Conservation (phyloP, 1,140 invertebrate species). For the Drosophila nigrodunni region DNA sequence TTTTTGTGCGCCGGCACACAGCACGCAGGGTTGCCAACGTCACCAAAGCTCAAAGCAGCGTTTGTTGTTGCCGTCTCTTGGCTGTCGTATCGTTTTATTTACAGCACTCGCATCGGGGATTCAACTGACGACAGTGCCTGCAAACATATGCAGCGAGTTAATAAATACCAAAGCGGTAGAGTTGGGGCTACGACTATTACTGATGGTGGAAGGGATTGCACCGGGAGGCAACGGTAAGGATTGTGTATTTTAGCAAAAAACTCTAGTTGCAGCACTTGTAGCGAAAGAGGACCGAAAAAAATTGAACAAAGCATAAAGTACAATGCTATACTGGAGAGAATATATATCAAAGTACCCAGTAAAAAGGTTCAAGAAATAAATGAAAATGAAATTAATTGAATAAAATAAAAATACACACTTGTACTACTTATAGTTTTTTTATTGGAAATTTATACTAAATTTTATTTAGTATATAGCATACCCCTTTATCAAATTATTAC, state of each 20-base stretch:
- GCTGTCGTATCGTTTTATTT: conserved; percentile 57
- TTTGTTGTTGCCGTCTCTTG: conserved; percentile 35
- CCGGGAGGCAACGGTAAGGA: background rate
- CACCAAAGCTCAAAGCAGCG: conserved; percentile 58
- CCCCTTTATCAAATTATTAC: background rate
- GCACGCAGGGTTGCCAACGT: conserved; percentile 60
- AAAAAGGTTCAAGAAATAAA: background rate
- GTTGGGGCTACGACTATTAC: background rate
- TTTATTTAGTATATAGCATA: background rate
- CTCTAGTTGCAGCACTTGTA: conserved; percentile 44
- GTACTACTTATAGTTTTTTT: too few relatives aligned
- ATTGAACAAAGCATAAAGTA: background rate
- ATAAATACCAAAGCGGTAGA: conserved; percentile 64
- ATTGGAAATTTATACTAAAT: background rate
- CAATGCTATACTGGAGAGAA: background rate
- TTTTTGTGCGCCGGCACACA: conserved; percentile 42
- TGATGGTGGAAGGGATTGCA: background rate
- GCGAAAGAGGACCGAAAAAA: conserved; percentile 31
- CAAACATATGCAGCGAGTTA: conserved; percentile 81
- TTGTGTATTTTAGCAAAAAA: conserved; percentile 43
- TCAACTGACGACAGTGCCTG: conserved; percentile 44
- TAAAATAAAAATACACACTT: background rate
- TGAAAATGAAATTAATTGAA: background rate
- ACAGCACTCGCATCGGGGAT: conserved; percentile 46
- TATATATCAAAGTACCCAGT: background rate